phyloP scores from a whole-genome alignment of 2,113 vertebrate species.

The Glaucidium brasilianum region DNA sequence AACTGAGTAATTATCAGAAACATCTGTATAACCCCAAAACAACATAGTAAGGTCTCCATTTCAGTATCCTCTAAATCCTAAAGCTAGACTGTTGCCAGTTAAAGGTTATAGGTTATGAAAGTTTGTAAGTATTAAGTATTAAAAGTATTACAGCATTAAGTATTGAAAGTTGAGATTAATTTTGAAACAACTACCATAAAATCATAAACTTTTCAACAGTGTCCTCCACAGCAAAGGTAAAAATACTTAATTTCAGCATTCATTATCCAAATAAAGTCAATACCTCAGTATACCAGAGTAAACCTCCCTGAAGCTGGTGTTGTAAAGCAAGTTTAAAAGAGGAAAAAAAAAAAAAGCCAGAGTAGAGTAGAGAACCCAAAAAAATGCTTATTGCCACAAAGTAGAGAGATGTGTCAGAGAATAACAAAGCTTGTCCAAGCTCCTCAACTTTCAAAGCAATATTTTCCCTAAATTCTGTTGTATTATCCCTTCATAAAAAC shows the following conservation, averaged over 20 bases:
- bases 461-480: neutral
- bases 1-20: neutral
- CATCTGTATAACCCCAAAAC: neutral
- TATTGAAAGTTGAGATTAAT: neutral
- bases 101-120: neutral
- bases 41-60: neutral
- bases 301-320: neutral
- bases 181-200: neutral
- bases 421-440: neutral
- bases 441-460: neutral
- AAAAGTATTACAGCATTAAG: neutral
- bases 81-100: neutral
- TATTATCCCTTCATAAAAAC: neutral
- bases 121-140: neutral
- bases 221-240: neutral
- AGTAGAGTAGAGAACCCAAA: neutral
- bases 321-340: neutral
- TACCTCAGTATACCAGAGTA: neutral
- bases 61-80: neutral
- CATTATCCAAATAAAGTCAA: neutral
- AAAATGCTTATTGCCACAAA: neutral
- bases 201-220: neutral
- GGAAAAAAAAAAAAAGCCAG: too few species aligned
- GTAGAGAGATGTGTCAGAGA: neutral
- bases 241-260: neutral